These are phyloP conservation scores for Drosophila santomea DNA, from an alignment of 1,140 invertebrate genomes.

Conservation along the genomic window DNA sequence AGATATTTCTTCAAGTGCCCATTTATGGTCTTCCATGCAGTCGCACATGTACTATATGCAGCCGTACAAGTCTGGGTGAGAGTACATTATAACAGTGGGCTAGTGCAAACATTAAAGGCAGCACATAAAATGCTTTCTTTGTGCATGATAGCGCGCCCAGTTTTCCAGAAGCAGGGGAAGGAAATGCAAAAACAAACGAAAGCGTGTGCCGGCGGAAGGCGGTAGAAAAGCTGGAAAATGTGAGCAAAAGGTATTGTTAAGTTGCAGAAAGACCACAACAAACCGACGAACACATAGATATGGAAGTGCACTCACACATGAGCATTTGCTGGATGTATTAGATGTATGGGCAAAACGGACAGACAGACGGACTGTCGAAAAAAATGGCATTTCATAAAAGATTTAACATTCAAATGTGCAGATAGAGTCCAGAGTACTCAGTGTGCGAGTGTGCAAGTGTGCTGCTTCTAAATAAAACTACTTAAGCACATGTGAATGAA, in stretches of 20 bases:
- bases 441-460: conserved; percentile 12
- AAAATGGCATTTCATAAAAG: conserved; percentile 75
- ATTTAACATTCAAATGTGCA: conserved; percentile 83
- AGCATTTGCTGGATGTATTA: conserved; percentile 63
- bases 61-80: conserved; percentile 11
- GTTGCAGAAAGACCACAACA: conserved; percentile 66
- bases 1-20: conserved; percentile 8
- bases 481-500: conserved; percentile 78
- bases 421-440: conserved; percentile 22
- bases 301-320: conserved; percentile 34
- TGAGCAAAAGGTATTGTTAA: conserved; percentile 68
- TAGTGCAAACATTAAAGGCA: conserved; percentile 74
- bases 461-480: conserved; percentile 75
- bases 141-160: conserved; percentile 55
- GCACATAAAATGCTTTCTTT: conserved; percentile 77
- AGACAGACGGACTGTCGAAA: conserved; percentile 28
- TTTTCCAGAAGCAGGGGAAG: conserved; percentile 35
- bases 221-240: conserved; percentile 16
- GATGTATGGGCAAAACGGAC: conserved; percentile 38
- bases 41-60: conserved; percentile 9
- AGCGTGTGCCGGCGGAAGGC: conserved; percentile 40
- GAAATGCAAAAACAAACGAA: conserved; percentile 70
- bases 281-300: conserved; percentile 15
- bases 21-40: conserved; percentile 6
- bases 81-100: conserved; percentile 76